Evolutionary conservation across 2,888 invertebrate genomes (phyloP).

Genomic region (Neocrepidodera transversa): DNA sequence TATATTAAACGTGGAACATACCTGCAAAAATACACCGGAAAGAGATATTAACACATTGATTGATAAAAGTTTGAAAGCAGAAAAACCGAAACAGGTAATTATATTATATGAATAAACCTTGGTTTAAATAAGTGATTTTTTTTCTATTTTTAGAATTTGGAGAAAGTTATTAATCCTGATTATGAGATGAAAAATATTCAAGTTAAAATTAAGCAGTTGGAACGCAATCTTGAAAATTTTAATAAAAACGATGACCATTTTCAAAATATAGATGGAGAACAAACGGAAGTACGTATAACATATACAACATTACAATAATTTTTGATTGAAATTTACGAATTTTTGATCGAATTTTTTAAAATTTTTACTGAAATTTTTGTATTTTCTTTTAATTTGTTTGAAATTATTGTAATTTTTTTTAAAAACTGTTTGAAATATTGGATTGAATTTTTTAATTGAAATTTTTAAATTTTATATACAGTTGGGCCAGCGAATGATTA

Average conservation of each 20-base stretch:
- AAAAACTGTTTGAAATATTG: background rate
- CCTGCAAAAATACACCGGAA: constrained; percentile 43
- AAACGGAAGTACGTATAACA: constrained; percentile 33
- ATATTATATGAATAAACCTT: background rate
- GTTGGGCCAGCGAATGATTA: no score
- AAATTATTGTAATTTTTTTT: background rate
- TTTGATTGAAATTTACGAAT: no score
- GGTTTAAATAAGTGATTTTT: background rate
- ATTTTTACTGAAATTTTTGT: constrained; percentile 3
- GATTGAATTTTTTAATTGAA: background rate
- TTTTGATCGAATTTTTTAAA: background rate
- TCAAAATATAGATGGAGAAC: constrained; percentile 22
- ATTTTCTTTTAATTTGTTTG: background rate
- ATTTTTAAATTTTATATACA: background rate
- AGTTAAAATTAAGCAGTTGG: constrained; percentile 50
- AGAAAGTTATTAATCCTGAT: constrained; percentile 46
- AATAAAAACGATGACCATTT: constrained; percentile 32
- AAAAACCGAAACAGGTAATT: no score
- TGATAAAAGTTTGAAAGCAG: background rate
- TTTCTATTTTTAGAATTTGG: constrained; percentile 19
- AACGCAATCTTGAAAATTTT: constrained; percentile 51
- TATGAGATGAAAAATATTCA: constrained; percentile 53
- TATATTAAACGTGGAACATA: constrained; percentile 33
- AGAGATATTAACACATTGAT: constrained; percentile 39
- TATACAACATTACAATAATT: no score